Conservation (phyloP, 2,113 vertebrate genomes). For the Hucho hucho region DNA sequence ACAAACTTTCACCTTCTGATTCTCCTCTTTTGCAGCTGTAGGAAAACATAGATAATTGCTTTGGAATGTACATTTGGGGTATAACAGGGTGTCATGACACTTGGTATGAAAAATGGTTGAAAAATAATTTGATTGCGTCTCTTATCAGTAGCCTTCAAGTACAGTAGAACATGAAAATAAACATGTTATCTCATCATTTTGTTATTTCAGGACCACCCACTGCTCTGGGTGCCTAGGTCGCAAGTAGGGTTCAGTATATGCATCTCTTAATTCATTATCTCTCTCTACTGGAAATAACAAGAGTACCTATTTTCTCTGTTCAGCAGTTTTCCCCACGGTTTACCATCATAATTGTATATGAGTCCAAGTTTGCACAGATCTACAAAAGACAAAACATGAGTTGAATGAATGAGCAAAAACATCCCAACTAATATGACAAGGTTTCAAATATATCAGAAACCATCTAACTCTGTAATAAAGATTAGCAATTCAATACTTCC, state of each 20-base stretch:
- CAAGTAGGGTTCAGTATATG: conserved; percentile 67
- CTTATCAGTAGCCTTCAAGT: background rate
- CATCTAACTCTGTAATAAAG: background rate
- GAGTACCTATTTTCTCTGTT: conserved; percentile 79
- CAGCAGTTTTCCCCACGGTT: conserved; percentile 70
- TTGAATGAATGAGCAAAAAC: background rate
- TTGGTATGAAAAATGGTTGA: background rate
- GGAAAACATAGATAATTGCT: background rate
- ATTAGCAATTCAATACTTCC: background rate
- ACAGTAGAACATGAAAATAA: background rate
- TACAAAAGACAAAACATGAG: conserved; percentile 52
- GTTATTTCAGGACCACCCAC: conserved; percentile 86
- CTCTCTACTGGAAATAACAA: background rate
- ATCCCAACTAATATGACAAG: background rate
- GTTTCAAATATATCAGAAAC: background rate
- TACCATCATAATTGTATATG: conserved; percentile 85
- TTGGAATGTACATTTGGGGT: background rate
- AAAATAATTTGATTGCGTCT: background rate
- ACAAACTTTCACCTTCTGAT: conserved; percentile 84
- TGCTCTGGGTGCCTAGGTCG: conserved; percentile 91
- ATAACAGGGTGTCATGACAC: background rate
- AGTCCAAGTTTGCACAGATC: conserved; percentile 95
- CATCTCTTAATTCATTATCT: too few relatives aligned
- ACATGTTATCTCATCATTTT: conserved; percentile 72
- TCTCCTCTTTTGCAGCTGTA: conserved; percentile 84